Conservation (phyloP, 1,140 invertebrate species). For the Scaptomyza hsui region DNA sequence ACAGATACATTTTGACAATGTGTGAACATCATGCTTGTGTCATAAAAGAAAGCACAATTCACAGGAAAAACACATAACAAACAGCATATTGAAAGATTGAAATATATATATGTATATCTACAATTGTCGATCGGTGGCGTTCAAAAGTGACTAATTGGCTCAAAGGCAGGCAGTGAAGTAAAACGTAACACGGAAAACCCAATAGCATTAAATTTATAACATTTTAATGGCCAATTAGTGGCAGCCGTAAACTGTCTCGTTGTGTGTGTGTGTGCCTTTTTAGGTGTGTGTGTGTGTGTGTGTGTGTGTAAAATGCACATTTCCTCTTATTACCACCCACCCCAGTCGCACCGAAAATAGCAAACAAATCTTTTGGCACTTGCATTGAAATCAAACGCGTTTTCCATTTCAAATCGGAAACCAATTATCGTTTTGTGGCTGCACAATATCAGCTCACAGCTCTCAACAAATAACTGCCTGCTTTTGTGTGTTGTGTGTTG, state of each 20-base stretch:
- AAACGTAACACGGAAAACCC: slow-evolving; percentile 33
- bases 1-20: slow-evolving; percentile 14
- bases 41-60: background rate
- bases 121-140: slow-evolving; percentile 15
- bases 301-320: slow-evolving; percentile 21
- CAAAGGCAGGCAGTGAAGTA: slow-evolving; percentile 20
- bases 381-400: slow-evolving; percentile 29
- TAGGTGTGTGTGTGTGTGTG: slow-evolving; percentile 2
- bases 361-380: slow-evolving; percentile 25
- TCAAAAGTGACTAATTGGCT: slow-evolving; percentile 45
- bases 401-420: slow-evolving; percentile 30
- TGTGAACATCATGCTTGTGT: slow-evolving; percentile 1
- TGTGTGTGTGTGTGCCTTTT: background rate
- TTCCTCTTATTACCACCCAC: background rate
- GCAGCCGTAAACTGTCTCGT: slow-evolving; percentile 24
- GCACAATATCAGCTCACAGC: slow-evolving; percentile 29
- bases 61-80: background rate
- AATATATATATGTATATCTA: slow-evolving; percentile 5
- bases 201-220: slow-evolving; percentile 47
- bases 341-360: slow-evolving; percentile 6
- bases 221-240: slow-evolving; percentile 56
- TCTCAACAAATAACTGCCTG: background rate
- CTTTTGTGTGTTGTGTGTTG: background rate
- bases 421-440: slow-evolving; percentile 40
- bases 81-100: slow-evolving; percentile 8